A percentile compares a stretch with the other conserved stretches of the same genome.
Conservation (phyloP, 2,888 invertebrate genomes). For the Plebejus anna region DNA sequence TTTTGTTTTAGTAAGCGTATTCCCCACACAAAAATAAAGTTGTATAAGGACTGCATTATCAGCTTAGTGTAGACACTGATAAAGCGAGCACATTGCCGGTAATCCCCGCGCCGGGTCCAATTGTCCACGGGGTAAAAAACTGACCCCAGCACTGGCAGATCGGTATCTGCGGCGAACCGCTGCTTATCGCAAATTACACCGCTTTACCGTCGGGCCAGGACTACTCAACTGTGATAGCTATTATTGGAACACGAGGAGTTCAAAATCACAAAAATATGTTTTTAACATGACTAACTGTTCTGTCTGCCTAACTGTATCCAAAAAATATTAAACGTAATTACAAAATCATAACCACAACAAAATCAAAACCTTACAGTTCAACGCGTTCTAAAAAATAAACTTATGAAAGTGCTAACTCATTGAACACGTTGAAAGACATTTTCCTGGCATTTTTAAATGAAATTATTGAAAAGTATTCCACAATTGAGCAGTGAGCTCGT, state of each 20-base stretch:
- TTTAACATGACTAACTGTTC: too few species aligned
- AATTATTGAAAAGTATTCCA: slow-evolving; percentile 21
- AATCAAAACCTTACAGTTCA: background rate
- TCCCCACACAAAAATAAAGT: background rate
- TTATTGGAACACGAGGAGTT: slow-evolving; percentile 21
- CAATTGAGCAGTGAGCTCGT: slow-evolving; percentile 34
- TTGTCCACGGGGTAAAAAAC: slow-evolving; percentile 36
- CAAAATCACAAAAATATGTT: background rate
- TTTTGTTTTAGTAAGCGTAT: background rate
- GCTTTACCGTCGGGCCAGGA: slow-evolving; percentile 64
- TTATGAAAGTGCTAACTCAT: background rate
- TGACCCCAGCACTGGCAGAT: slow-evolving; percentile 55
- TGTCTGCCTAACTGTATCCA: too few species aligned
- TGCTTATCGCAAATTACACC: slow-evolving; percentile 73
- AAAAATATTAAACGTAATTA: background rate
- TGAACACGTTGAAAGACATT: background rate
- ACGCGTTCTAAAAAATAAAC: background rate
- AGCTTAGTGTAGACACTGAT: background rate
- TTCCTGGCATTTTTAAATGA: slow-evolving; percentile 12
- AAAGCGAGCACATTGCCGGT: slow-evolving; percentile 7
- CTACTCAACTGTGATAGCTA: slow-evolving; percentile 34
- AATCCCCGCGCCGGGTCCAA: slow-evolving; percentile 1
- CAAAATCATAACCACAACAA: background rate
- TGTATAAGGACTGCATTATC: background rate
- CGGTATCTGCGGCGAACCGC: slow-evolving; percentile 56